Conservation (phyloP, 2,888 invertebrate genomes). For the Pardosa pseudoannulata region DNA sequence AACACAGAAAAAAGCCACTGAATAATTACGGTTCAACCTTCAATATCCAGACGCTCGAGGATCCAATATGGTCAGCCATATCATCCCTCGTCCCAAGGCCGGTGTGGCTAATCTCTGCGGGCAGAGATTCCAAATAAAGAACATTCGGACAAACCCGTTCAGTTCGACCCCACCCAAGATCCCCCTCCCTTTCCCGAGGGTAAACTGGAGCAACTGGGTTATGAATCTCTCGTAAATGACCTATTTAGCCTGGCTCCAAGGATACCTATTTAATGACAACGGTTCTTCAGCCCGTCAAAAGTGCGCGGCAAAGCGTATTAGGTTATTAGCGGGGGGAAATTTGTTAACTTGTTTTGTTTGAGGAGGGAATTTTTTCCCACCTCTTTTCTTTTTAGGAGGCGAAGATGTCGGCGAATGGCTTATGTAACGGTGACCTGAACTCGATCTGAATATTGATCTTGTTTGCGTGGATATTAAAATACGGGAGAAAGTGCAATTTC, state of each 20-base stretch:
- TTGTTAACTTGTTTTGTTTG: background rate
- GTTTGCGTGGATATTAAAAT: background rate
- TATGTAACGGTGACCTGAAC: conserved; percentile 12
- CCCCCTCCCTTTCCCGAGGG: conserved; percentile 68
- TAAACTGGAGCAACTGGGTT: conserved; percentile 66
- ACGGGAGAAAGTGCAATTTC: background rate
- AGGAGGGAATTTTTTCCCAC: background rate
- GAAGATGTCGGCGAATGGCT: conserved; percentile 10
- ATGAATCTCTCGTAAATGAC: conserved; percentile 67
- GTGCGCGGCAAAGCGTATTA: background rate
- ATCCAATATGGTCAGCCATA: conserved; percentile 66
- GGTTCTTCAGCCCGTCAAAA: conserved; percentile 19
- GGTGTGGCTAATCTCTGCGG: conserved; percentile 30
- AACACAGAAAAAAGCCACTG: background rate
- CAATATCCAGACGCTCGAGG: conserved; percentile 46
- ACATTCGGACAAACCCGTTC: conserved; percentile 51
- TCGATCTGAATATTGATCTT: conserved; percentile 12
- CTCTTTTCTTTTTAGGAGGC: background rate
- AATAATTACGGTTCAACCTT: conserved; percentile 38
- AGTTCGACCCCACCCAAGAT: conserved; percentile 50
- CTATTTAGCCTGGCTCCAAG: conserved; percentile 62
- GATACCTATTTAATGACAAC: conserved; percentile 60
- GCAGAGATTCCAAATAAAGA: conserved; percentile 71
- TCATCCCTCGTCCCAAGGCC: conserved; percentile 60
- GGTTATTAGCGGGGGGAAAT: background rate